Percentiles rank a stretch among this genome's conserved stretches.
These are phyloP conservation scores for Lycia hirtaria DNA, from an alignment of 2,888 invertebrate genomes.

Conservation along the genomic window DNA sequence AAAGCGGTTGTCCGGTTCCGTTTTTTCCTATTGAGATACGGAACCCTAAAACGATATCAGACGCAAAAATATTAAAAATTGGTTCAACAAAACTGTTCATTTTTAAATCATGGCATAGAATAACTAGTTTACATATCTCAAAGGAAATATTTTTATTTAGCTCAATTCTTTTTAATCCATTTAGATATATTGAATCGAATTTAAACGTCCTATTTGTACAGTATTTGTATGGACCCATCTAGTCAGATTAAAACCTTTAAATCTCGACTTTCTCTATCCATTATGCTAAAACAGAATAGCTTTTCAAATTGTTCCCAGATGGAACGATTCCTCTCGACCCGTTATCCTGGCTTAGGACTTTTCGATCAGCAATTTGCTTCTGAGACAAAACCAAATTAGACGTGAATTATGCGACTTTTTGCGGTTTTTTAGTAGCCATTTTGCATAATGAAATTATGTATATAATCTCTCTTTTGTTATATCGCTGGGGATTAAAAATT, in stretches of 20 bases:
- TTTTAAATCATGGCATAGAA: too few species aligned
- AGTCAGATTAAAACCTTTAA: conserved; percentile 17
- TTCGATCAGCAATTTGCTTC: conserved; percentile 22
- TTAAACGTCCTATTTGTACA: neutral
- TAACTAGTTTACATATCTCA: too few species aligned
- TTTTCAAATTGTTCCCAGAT: conserved; percentile 25
- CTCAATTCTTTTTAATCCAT: neutral
- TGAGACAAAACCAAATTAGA: conserved; percentile 17
- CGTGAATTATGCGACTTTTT: conserved; percentile 17
- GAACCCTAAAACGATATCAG: too few species aligned
- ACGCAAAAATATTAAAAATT: too few species aligned
- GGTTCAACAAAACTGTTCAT: too few species aligned
- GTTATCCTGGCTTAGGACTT: conserved; percentile 19
- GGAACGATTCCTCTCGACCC: conserved; percentile 21
- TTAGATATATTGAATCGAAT: neutral
- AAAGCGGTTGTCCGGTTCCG: too few species aligned
- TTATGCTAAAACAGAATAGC: conserved; percentile 23
- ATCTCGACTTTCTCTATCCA: conserved; percentile 16
- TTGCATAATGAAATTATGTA: neutral
- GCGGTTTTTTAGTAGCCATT: conserved; percentile 1
- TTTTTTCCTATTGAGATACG: too few species aligned
- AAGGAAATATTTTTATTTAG: too few species aligned
- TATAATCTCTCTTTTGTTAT: neutral
- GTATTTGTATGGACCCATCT: conserved; percentile 1
- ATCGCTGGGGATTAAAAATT: neutral